Conservation (phyloP, 2,113 vertebrate genomes). For the Prunella fulvescens region DNA sequence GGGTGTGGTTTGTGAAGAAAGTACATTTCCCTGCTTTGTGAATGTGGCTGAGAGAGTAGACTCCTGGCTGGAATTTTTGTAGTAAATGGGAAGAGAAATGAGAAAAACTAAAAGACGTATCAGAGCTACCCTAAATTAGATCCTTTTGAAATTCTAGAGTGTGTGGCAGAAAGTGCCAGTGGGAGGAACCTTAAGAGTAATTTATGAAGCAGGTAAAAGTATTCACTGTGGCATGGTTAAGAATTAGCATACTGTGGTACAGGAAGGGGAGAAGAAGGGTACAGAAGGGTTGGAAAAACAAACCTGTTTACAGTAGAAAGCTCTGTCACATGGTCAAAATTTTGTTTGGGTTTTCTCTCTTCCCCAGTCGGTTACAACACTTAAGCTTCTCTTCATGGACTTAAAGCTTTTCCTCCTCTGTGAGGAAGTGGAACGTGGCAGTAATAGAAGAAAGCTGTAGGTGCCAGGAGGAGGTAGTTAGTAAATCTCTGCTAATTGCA, state of each 20-base stretch:
- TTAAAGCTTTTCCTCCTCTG: neutral
- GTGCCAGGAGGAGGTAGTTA: neutral
- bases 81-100: neutral
- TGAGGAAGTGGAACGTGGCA: neutral
- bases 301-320: neutral
- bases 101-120: neutral
- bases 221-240: neutral
- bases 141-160: neutral
- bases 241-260: neutral
- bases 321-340: neutral
- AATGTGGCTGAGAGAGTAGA: neutral
- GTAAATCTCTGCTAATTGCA: neutral
- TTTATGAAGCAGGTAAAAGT: neutral
- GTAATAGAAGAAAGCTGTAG: neutral
- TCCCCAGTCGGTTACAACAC: accelerated
- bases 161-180: neutral
- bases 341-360: neutral
- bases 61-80: neutral
- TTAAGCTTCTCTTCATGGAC: neutral
- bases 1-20: neutral
- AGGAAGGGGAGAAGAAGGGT: neutral
- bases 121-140: neutral
- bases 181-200: neutral
- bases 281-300: neutral
- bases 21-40: neutral